These are phyloP conservation scores for Apamea sordens DNA, from an alignment of 2,888 invertebrate genomes.

Conservation along the genomic window DNA sequence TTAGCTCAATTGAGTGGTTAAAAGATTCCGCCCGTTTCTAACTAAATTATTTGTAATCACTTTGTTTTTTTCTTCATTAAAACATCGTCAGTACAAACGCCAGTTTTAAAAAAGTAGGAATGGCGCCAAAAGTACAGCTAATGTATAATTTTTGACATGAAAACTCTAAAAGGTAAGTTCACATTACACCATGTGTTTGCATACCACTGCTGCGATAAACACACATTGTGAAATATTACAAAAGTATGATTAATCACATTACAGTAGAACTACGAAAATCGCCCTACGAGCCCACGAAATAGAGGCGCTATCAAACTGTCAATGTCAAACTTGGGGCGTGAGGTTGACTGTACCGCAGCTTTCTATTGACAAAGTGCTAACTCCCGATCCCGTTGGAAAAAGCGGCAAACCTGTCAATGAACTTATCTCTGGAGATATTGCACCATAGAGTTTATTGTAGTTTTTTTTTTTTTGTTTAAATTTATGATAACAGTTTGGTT, in stretches of 20 bases:
- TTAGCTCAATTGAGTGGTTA: too few relatives aligned
- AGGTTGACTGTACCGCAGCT: neutral
- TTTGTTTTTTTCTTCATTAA: too few relatives aligned
- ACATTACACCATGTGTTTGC: conserved; percentile 7
- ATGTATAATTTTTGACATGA: neutral
- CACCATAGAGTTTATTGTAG: neutral
- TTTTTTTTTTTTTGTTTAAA: too few relatives aligned
- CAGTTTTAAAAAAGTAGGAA: neutral
- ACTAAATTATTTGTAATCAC: too few relatives aligned
- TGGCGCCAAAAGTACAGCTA: conserved; percentile 4
- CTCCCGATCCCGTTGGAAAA: conserved; percentile 30
- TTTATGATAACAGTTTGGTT: neutral
- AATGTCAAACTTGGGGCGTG: neutral
- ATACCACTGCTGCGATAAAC: neutral
- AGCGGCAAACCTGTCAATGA: conserved; percentile 28
- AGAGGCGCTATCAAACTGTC: neutral
- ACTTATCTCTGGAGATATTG: conserved; percentile 15
- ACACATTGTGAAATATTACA: conserved; percentile 37
- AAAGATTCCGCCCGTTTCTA: too few relatives aligned
- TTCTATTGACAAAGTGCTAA: conserved; percentile 41
- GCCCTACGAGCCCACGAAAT: neutral
- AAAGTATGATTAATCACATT: neutral
- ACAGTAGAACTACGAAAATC: neutral
- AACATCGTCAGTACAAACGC: too few relatives aligned
- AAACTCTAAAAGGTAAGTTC: conserved; percentile 10